Evolutionary conservation across 2,797 vertebrate genomes (phyloP), one percentile per base, ranked within the genome.

Genomic region (Aeoliscus strigatus): DNA sequence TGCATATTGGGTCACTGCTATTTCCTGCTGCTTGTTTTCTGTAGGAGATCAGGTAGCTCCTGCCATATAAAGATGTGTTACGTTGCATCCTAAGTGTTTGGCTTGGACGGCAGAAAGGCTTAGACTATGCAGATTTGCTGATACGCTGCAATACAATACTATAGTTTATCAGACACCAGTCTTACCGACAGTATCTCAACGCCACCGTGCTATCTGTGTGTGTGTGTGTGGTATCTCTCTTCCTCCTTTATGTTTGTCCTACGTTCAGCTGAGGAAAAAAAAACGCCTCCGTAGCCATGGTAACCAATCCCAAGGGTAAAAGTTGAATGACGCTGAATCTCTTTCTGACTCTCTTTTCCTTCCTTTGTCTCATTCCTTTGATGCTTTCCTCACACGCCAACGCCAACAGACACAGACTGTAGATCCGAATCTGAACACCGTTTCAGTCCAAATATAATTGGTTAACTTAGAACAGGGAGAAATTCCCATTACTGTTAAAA

Each of bases 221-320:
- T 14, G 3, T 11, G 31, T 33, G 14, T 9, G 7, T 14, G 26
- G 7, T 33, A 7, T 8, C 2, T 14, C 18, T 18, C 16, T 18
- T 4, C 35, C 13, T 39, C 58, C 43, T 37, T 42, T 60, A 32
- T 68, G 51, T 63, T 67, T 64, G 73, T 69, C 76, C 60, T 62
- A 50, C 41, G 41, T 72, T 72, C 51, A 31, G 37, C 56, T 63
- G 79, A 74, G 74, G 11, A 25, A 9, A 29, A 29, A 29, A 29
- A 8, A 86, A 70, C 54, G 66, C 70, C 57, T 60, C 39, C 4
- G 79, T 87, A 76, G 76, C 77, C 83, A 88, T 87, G 82, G 79
- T 37, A 62, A 87, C 70, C 66, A 41, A 51, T 86, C 81, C 86
- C 81, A 39, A 51, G 63, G 79, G 86, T 57, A 76, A 80, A 75